These are phyloP conservation scores for Pangasianodon gigas DNA, from an alignment of 2,113 vertebrate species.

Conservation along the genomic window DNA sequence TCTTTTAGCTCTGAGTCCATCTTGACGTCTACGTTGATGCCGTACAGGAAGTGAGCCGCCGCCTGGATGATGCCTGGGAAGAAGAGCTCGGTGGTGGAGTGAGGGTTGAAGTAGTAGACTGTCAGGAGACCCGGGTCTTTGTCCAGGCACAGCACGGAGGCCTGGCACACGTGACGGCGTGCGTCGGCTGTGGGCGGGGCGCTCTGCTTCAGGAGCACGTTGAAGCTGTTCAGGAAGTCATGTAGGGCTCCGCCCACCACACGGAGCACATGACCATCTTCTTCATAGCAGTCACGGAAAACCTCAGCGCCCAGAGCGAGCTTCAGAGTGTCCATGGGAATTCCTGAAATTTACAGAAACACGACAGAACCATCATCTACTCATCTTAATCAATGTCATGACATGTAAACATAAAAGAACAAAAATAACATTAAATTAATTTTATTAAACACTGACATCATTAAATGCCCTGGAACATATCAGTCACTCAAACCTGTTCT, in stretches of 20 bases:
- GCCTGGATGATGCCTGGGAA: conserved; percentile 92
- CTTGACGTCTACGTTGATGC: conserved; percentile 85
- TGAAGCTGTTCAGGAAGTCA: conserved; percentile 97
- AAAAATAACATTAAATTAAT: background rate
- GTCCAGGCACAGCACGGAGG: conserved; percentile 93
- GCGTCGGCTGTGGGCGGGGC: conserved; percentile 63
- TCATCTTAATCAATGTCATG: background rate
- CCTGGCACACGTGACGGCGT: conserved; percentile 77
- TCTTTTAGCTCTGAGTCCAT: conserved; percentile 77
- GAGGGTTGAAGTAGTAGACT: conserved; percentile 93
- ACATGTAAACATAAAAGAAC: background rate
- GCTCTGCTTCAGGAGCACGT: conserved; percentile 91
- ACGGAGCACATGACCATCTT: conserved; percentile 88
- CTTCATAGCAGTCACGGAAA: conserved; percentile 92
- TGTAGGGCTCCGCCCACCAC: conserved; percentile 95
- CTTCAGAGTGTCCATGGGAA: conserved; percentile 78
- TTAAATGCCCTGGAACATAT: background rate
- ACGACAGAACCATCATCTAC: background rate
- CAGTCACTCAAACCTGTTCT: background rate
- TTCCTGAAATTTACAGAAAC: conserved; percentile 70
- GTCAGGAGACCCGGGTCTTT: conserved; percentile 88
- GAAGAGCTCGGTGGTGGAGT: conserved; percentile 84
- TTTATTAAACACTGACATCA: background rate
- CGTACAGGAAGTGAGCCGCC: conserved; percentile 84
- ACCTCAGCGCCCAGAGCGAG: conserved; percentile 88